phyloP scores from a whole-genome alignment of 30 jellyfish, hydroid and myxozoan species.

The Phacellophora camtschatica region DNA sequence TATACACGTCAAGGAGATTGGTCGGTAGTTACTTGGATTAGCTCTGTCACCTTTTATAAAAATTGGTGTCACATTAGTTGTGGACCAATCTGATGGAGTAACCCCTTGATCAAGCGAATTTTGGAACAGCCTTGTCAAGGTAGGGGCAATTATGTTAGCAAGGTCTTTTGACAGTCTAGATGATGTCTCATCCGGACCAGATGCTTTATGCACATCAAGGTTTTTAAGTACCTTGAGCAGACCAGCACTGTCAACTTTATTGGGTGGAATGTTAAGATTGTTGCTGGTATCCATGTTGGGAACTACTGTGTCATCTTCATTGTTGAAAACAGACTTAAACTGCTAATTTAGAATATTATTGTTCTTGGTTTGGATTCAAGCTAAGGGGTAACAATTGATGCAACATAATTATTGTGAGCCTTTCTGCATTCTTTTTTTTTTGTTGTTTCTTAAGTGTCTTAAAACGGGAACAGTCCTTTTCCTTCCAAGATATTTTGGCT shows the following conservation, averaged over 20 bases:
- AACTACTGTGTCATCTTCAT: neutral
- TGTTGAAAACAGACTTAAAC: conserved; percentile 29
- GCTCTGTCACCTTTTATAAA: conserved; percentile 23
- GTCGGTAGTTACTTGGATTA: neutral
- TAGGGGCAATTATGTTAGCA: conserved; percentile 1
- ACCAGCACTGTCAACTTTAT: conserved; percentile 11
- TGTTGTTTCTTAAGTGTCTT: conserved; percentile 11
- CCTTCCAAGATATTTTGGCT: conserved; percentile 30
- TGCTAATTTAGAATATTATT: neutral
- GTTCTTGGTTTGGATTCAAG: conserved; percentile 17
- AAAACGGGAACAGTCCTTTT: conserved; percentile 12
- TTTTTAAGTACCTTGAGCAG: conserved; percentile 1
- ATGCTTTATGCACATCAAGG: conserved; percentile 11
- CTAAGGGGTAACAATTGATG: conserved; percentile 6
- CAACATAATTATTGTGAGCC: conserved; percentile 4
- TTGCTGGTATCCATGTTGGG: neutral
- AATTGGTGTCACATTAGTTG: conserved; percentile 16
- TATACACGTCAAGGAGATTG: neutral
- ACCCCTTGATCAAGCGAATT: neutral
- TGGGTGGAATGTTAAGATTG: conserved; percentile 1
- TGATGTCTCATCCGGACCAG: conserved; percentile 27
- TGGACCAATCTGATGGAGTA: conserved; percentile 14
- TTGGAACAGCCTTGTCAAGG: neutral
- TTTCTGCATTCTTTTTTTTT: conserved; percentile 28
- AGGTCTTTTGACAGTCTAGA: conserved; percentile 10